Evolutionary conservation across 2,888 invertebrate species (phyloP), one percentile per base, ranked within the genome.

Genomic region (Matsumyia berberina): DNA sequence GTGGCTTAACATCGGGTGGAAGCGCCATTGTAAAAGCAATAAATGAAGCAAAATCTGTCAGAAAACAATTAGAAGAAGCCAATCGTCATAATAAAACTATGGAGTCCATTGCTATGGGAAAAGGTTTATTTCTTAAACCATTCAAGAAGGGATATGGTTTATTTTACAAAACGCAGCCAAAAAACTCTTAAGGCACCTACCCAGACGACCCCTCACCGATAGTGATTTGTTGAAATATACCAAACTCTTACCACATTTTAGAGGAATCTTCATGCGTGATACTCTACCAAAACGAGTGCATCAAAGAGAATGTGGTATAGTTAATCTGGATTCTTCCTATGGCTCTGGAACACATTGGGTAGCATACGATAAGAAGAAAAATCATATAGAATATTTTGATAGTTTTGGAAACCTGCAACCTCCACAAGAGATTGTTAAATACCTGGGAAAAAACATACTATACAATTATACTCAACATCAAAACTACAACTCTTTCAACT

Each of bases 361-460:
- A 86, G 88, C 89, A 64, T 90, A 89, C 86, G 88, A 80, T 37
- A 90, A 90, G 87, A 78, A 86, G 3, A 86, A 86, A 35, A 76
- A 88, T 62, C 49, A 87, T 33, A 86, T 89, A 24, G 82, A 88
- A 55, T 91, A 91, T 86, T 91, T 89, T 87, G 90, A 91, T 77
- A 90, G 89, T 69, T 91, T 89, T 82, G 90, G 90, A 6, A 88
- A 91, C 86, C 85, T 90, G 24, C 86, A 87, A 62, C 90, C 89
- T 1, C 89, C 89, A 0, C 17, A 67, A 53, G 89, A 90, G 87
- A 53, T 89, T 7, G 81, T 88, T 12, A 87, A 87, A 17, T 90
- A 89, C 62, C 70, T 87, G 24, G 85, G 85, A 49, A 53, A 57
- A 33, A 67, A 86, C 29, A 81, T 87, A 19, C 31, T 72, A 51